Conservation (phyloP, 2,113 vertebrate genomes). For the Etheostoma cragini region DNA sequence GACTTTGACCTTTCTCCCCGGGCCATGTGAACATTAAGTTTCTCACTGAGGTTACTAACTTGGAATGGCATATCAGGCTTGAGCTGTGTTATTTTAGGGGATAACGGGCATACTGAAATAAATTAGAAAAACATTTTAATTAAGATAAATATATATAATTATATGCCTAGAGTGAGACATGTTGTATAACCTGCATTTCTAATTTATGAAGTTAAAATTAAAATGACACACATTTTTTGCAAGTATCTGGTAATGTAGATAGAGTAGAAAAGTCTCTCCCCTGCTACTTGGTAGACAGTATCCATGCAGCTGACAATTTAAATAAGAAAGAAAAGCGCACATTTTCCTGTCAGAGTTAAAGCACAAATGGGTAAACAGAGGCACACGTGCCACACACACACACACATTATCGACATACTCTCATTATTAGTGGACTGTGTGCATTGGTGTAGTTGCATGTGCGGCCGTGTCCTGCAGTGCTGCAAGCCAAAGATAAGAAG, state of each 20-base stretch:
- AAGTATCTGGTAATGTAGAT: background rate
- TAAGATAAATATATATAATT: background rate
- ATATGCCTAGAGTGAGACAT: background rate
- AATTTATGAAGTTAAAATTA: background rate
- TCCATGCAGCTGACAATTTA: background rate
- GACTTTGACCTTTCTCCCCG: background rate
- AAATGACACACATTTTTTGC: background rate
- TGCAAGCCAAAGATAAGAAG: constrained; percentile 62
- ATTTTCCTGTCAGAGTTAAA: background rate
- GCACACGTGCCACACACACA: background rate
- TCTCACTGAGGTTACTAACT: background rate
- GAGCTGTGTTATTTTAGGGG: background rate
- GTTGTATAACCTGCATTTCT: background rate
- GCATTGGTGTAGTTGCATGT: constrained; percentile 13
- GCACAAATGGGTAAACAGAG: background rate
- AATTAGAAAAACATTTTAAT: background rate
- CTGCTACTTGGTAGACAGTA: background rate
- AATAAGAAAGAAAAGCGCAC: background rate
- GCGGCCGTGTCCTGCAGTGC: constrained; percentile 32
- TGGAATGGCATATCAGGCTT: background rate
- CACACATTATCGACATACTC: background rate
- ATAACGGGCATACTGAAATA: background rate
- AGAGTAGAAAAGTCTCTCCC: background rate
- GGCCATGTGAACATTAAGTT: background rate
- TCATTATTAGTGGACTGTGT: constrained; percentile 32